Percentiles rank a stretch among this genome's conserved stretches.
Evolutionary conservation across 2,797 vertebrate genomes (phyloP).

Genomic region (Rachycentron canadum): DNA sequence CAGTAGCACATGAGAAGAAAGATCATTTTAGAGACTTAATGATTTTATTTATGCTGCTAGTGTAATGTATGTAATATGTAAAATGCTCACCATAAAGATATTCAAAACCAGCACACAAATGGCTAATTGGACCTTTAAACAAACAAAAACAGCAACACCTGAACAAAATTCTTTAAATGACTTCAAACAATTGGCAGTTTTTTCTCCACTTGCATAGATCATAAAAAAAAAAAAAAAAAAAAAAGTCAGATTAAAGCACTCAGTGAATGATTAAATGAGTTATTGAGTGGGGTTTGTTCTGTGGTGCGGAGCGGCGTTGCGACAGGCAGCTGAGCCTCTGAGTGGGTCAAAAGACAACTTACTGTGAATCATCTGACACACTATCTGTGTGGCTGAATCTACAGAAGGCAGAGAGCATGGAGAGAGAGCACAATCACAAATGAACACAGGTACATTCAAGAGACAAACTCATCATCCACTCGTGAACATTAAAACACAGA

Average conservation of each 20-base stretch:
- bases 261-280: slow-evolving; percentile 22
- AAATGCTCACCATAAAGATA: background rate
- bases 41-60: background rate
- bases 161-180: background rate
- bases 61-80: no score
- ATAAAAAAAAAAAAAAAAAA: background rate
- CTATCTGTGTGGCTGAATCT: slow-evolving; percentile 93
- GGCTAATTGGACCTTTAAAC: background rate
- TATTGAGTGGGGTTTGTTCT: slow-evolving; percentile 8
- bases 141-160: background rate
- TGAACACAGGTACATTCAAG: slow-evolving; percentile 50
- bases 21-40: no score
- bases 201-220: slow-evolving; percentile 20
- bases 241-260: background rate
- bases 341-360: slow-evolving; percentile 84
- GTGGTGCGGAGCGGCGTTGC: slow-evolving; percentile 34
- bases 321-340: slow-evolving; percentile 33
- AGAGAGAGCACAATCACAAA: slow-evolving; percentile 71
- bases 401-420: slow-evolving; percentile 88
- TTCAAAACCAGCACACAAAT: background rate
- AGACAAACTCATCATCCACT: slow-evolving; percentile 28
- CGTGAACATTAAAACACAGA: slow-evolving; percentile 32
- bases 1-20: background rate
- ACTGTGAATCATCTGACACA: slow-evolving; percentile 96
- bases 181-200: slow-evolving; percentile 3